These are phyloP conservation scores for Lasioglossum morio DNA, from an alignment of 2,888 invertebrate species.

Conservation along the genomic window DNA sequence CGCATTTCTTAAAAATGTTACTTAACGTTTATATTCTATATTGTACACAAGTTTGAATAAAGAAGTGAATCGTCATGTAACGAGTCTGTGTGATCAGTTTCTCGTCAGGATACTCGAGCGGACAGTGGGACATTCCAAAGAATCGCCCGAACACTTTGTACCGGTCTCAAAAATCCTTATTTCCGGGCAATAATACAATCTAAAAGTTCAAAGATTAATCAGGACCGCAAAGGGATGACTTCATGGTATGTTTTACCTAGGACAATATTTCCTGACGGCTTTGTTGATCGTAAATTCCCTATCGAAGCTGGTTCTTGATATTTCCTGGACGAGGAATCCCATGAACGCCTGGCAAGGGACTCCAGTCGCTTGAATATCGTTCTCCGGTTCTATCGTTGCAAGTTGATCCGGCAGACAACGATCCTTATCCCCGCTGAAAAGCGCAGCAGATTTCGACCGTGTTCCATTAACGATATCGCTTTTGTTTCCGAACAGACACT, in stretches of 20 bases:
- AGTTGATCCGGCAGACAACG: conserved; percentile 63
- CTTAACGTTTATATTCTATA: conserved; percentile 16
- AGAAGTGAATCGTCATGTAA: conserved; percentile 31
- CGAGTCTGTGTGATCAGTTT: not conserved
- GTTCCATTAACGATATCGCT: not conserved
- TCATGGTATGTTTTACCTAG: conserved; percentile 64
- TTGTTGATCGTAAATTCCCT: conserved; percentile 59
- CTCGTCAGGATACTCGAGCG: conserved; percentile 30
- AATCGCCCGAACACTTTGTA: conserved; percentile 37
- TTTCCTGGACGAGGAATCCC: conserved; percentile 74
- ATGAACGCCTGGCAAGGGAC: conserved; percentile 79
- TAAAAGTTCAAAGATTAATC: conserved; percentile 41
- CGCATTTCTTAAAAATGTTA: not conserved
- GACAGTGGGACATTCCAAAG: conserved; percentile 53
- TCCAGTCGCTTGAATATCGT: conserved; percentile 74
- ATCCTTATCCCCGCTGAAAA: conserved; percentile 22
- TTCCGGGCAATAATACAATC: conserved; percentile 65
- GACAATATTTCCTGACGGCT: conserved; percentile 73
- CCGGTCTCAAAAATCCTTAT: conserved; percentile 64
- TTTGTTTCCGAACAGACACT: conserved; percentile 13
- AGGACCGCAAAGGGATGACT: not conserved
- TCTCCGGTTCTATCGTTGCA: conserved; percentile 68
- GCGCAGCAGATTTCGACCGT: not conserved
- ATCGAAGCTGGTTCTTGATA: conserved; percentile 59
- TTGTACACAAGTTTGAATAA: conserved; percentile 47